Base-by-base conservation (phyloP, 2,113 vertebrate genomes). In the Dermatemys mawii region DNA sequence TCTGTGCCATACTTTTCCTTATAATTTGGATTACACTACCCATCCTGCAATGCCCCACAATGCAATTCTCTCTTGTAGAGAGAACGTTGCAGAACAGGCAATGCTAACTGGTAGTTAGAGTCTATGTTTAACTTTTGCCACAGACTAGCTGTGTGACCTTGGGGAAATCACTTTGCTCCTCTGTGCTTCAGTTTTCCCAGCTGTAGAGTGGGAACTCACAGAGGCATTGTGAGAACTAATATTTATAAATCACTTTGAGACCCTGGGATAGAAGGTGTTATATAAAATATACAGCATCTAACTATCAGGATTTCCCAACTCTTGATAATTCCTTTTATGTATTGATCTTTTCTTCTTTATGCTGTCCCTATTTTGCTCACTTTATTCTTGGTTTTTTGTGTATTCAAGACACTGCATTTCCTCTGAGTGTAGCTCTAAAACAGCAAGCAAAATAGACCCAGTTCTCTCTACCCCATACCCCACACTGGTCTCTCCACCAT, bases 391-490 rank as follows among this genome's bases (percentile, higher is more conserved):
- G 57, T 78, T 60, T 27, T 78, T 46, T 53, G 10, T 83, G 22
- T 48, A 83, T 50, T 76, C 76, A 46, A 76, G 11, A 54, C 79
- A 76, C 41, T 81, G 54, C 32, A 5, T 6, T 84, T 80, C 60
- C 57, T 84, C 48, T 22, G 27, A 54, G 48, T 29, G 63, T 21
- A 89, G 54, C 7, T 49, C n/a, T 27, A 73, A 87, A 0, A 3
- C 29, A 53, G 9, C 1, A 14, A 87, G 12, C 32, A 41, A 14
- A 44, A 8, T 8, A 84, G 19, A 67, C 63, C 60, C 26, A 48
- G 3, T 0, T 0, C 7, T 84, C 80, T 3, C 35, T 86, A 32
- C n/a, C 48, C 32, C 17, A 3, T 48, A 86, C 27, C 1, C 1
- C 35, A 70, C 35, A 83, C 35, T 8, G 2, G 82, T 35, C 32